Evolutionary conservation across 2,113 vertebrate species (phyloP).

Genomic region (Albula glossodonta): DNA sequence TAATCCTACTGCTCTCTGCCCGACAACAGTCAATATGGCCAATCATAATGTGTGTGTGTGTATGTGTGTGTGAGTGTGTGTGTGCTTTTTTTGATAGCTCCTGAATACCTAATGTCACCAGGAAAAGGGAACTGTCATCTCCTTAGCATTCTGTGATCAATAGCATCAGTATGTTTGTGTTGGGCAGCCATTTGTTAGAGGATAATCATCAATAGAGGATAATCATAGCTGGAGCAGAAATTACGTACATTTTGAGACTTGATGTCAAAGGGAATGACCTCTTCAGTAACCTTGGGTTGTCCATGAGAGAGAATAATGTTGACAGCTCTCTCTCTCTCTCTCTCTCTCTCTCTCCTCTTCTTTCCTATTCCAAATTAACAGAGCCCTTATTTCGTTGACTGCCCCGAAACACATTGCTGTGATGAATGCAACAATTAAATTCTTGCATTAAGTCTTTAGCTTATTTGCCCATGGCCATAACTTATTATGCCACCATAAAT

Average conservation of each 20-base stretch:
- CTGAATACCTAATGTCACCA: neutral
- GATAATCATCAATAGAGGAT: neutral
- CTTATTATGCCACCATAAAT: neutral
- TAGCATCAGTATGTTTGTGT: neutral
- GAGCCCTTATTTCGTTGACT: neutral
- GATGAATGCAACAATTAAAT: constrained; percentile 23
- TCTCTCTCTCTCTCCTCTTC: neutral
- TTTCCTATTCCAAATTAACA: neutral
- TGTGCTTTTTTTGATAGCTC: neutral
- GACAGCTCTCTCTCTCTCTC: neutral
- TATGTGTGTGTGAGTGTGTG: no score
- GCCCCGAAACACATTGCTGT: neutral
- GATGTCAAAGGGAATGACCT: neutral
- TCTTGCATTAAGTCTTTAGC: neutral
- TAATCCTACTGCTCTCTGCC: neutral
- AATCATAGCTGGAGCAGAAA: neutral
- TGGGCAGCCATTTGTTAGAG: neutral
- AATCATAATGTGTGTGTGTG: neutral
- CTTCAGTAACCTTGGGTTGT: no score
- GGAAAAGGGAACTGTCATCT: neutral
- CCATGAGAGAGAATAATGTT: no score
- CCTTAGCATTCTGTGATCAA: neutral
- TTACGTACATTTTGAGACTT: neutral
- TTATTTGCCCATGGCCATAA: constrained; percentile 1
- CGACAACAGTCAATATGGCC: neutral